These are phyloP conservation scores for Diarsia brunnea DNA, from an alignment of 2,888 invertebrate genomes.

Conservation along the genomic window DNA sequence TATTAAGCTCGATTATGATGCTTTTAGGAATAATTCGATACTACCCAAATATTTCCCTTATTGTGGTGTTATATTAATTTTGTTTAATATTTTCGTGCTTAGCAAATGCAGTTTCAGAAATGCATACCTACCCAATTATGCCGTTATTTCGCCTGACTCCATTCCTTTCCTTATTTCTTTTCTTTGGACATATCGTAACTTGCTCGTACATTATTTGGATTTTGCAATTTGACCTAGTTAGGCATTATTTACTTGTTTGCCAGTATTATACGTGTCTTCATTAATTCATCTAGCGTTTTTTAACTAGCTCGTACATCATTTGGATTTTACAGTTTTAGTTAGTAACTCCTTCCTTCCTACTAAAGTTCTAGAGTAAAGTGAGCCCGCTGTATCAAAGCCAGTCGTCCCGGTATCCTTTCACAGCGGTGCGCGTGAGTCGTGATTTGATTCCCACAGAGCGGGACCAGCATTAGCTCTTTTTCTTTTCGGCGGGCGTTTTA, in stretches of 20 bases:
- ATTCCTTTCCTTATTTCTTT: not conserved
- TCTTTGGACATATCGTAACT: not conserved
- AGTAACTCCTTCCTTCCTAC: not conserved
- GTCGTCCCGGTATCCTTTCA: slow-evolving; percentile 82
- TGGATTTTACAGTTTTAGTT: not conserved
- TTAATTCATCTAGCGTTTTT: not conserved
- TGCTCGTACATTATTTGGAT: not conserved
- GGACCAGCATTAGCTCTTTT: slow-evolving; percentile 69
- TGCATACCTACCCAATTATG: not conserved
- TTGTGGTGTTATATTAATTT: not conserved
- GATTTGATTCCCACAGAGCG: slow-evolving; percentile 89
- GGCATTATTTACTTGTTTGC: not conserved
- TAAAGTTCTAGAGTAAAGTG: slow-evolving; percentile 16
- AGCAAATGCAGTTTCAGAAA: not conserved
- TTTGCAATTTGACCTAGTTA: not conserved
- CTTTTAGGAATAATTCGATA: not conserved
- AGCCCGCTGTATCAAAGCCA: slow-evolving; percentile 76
- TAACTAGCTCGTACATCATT: too few species aligned
- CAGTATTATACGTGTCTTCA: not conserved
- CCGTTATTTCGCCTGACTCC: not conserved
- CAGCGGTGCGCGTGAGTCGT: slow-evolving; percentile 86
- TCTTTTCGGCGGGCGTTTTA: slow-evolving; percentile 62
- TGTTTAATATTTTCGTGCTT: not conserved
- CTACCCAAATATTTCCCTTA: not conserved
- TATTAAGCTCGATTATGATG: not conserved